These are phyloP conservation scores for Pristionchus mayeri DNA, from an alignment of 2,888 invertebrate species.

Conservation along the genomic window DNA sequence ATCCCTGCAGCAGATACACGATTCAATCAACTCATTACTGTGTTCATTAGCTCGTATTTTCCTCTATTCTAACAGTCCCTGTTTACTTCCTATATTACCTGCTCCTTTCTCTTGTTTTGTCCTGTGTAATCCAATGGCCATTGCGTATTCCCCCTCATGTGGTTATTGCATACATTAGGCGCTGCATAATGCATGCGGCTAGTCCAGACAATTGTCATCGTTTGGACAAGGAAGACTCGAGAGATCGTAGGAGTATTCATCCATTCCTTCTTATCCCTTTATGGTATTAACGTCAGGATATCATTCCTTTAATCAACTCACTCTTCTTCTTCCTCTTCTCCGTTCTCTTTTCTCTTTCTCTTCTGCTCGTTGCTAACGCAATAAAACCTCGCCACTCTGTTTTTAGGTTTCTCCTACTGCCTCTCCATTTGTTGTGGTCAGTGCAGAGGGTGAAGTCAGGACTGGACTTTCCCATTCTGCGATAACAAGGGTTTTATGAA, in stretches of 20 bases:
- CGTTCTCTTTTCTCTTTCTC: background rate
- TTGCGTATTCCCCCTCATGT: slow-evolving; percentile 7
- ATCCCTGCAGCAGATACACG: too few species aligned
- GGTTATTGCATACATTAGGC: slow-evolving; percentile 12
- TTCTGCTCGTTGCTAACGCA: background rate
- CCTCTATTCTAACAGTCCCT: too few species aligned
- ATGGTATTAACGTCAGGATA: background rate
- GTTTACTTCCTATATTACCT: too few species aligned
- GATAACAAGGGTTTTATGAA: background rate
- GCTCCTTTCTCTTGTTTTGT: too few species aligned
- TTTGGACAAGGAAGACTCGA: background rate
- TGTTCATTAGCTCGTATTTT: too few species aligned
- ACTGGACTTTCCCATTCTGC: background rate
- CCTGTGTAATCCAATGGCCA: too few species aligned
- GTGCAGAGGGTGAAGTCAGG: too few species aligned
- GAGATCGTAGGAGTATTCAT: background rate
- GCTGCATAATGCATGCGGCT: slow-evolving; percentile 13
- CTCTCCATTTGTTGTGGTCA: too few species aligned
- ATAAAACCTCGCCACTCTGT: slow-evolving; percentile 17
- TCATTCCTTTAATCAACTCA: background rate
- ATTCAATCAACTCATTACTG: too few species aligned
- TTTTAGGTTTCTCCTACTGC: too few species aligned
- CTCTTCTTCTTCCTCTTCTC: slow-evolving; percentile 23
- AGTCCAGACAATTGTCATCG: background rate
- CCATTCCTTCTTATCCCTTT: too few species aligned